phyloP scores from a whole-genome alignment of 1,140 invertebrate genomes.

The Drosophila nigrodunni region DNA sequence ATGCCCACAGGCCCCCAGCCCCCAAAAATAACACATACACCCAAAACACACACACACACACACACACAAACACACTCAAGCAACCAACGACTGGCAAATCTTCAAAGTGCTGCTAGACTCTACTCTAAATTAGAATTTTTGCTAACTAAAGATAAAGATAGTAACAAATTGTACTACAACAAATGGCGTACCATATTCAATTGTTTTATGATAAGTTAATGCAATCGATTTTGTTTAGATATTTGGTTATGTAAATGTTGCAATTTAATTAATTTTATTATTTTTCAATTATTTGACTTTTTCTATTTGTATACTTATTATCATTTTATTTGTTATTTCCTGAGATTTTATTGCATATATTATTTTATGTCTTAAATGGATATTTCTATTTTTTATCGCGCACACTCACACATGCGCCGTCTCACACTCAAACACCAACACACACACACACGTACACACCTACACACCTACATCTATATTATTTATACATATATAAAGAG shows the following conservation, averaged over 20 bases:
- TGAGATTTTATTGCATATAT: conserved; percentile 68
- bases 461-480: conserved; percentile 54
- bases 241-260: conserved; percentile 73
- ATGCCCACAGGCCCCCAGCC: background rate
- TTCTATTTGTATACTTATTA: conserved; percentile 59
- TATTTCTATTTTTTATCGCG: conserved; percentile 58
- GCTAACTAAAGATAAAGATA: conserved; percentile 51
- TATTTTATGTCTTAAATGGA: conserved; percentile 40
- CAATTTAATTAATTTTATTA: conserved; percentile 52
- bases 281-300: conserved; percentile 32
- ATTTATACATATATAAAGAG: conserved; percentile 68
- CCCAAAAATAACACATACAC: background rate
- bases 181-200: conserved; percentile 55
- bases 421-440: conserved; percentile 33
- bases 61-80: conserved; percentile 50
- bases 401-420: conserved; percentile 40
- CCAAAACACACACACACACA: conserved; percentile 48
- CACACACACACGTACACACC: conserved; percentile 9
- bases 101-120: conserved; percentile 77
- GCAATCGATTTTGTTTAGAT: conserved; percentile 66
- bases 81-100: conserved; percentile 79
- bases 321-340: conserved; percentile 73
- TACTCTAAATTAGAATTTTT: conserved; percentile 75
- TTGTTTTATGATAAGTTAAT: conserved; percentile 64
- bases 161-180: conserved; percentile 59